These are phyloP conservation scores for Porites australiensis DNA, from an alignment of 64 coral and sea anemone genomes.

Conservation along the genomic window DNA sequence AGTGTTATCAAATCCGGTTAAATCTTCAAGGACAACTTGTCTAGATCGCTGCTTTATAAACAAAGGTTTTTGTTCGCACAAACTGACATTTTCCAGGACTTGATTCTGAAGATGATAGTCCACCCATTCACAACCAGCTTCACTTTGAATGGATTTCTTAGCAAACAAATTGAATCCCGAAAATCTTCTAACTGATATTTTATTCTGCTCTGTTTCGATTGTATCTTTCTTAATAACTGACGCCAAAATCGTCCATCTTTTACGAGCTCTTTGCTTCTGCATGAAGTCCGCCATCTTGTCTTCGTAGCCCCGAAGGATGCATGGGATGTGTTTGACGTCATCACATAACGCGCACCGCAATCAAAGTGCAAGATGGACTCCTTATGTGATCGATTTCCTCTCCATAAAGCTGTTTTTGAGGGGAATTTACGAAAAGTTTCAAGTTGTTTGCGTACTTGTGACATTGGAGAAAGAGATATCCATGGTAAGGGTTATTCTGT, in stretches of 20 bases:
- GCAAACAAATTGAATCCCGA: slow-evolving; percentile 68
- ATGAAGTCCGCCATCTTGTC: background rate
- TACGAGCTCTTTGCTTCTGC: slow-evolving; percentile 41
- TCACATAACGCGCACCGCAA: background rate
- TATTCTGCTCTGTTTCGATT: background rate
- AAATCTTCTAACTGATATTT: slow-evolving; percentile 63
- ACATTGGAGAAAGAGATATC: slow-evolving; percentile 86
- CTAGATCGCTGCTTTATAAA: slow-evolving; percentile 22
- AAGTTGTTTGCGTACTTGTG: slow-evolving; percentile 71
- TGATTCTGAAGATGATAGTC: background rate
- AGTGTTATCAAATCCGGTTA: slow-evolving; percentile 96
- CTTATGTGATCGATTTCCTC: slow-evolving; percentile 84
- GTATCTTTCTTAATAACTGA: slow-evolving; percentile 49
- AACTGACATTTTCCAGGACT: background rate
- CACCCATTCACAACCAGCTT: slow-evolving; percentile 3
- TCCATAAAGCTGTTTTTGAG: slow-evolving; percentile 97
- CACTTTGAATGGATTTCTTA: background rate
- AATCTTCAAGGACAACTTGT: slow-evolving; percentile 57
- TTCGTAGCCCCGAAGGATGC: background rate
- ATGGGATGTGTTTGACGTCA: slow-evolving; percentile 35
- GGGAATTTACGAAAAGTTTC: slow-evolving; percentile 98
- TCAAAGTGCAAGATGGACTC: background rate
- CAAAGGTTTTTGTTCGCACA: background rate
- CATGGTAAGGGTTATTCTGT: slow-evolving; percentile 71
- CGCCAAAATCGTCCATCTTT: slow-evolving; percentile 73